phyloP scores from a whole-genome alignment of 2,113 vertebrate genomes.

The Gobio gobio region DNA sequence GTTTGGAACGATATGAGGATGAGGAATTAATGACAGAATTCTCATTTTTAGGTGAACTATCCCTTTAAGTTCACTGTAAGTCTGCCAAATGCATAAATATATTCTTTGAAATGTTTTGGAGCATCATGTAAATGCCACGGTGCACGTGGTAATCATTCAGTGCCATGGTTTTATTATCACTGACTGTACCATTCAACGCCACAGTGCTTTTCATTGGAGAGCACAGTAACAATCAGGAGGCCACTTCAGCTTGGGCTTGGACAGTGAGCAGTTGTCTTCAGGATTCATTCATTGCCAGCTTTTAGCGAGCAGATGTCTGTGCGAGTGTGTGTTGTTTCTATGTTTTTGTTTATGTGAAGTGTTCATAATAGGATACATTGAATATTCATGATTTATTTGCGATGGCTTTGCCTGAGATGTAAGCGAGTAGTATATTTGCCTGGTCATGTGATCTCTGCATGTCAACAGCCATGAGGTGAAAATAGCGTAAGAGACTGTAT shows the following conservation, averaged over 20 bases:
- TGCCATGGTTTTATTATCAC: not conserved
- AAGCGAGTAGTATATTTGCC: not conserved
- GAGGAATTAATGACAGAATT: too few species aligned
- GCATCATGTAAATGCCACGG: not conserved
- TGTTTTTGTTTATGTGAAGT: slow-evolving; percentile 20
- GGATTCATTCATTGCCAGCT: not conserved
- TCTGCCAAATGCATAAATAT: not conserved
- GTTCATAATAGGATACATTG: not conserved
- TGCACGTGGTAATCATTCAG: not conserved
- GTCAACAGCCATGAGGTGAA: not conserved
- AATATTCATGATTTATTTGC: not conserved
- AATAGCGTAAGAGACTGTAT: too few species aligned
- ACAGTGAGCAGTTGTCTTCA: slow-evolving; percentile 16
- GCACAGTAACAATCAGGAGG: not conserved
- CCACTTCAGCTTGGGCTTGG: not conserved
- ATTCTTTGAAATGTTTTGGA: not conserved
- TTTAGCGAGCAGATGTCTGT: slow-evolving; percentile 27
- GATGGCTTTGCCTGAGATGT: not conserved
- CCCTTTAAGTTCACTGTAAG: too few species aligned
- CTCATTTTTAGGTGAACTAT: too few species aligned
- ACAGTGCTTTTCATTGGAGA: not conserved
- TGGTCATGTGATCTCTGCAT: not conserved
- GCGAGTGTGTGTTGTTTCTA: slow-evolving; percentile 7
- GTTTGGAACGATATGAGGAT: too few species aligned
- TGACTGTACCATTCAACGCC: not conserved